Percentiles rank a stretch among this genome's conserved stretches.
Conservation (phyloP, 2,888 invertebrate genomes). For the Tuberolachnus salignus region DNA sequence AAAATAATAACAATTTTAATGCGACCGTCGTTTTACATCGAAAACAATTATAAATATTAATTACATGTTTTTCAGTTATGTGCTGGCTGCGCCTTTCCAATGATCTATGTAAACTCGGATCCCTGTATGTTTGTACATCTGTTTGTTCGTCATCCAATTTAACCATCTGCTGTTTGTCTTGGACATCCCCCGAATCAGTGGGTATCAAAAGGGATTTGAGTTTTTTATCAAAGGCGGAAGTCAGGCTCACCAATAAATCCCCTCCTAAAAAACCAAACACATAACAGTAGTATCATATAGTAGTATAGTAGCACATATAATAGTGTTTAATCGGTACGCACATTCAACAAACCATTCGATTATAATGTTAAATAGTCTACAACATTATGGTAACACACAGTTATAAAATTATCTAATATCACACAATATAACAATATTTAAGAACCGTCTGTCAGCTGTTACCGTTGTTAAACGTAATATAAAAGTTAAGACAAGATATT, state of each 20-base stretch:
- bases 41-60: background rate
- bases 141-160: conserved; percentile 39
- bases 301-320: background rate
- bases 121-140: conserved; percentile 58
- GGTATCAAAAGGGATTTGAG: conserved; percentile 76
- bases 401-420: conserved; percentile 11
- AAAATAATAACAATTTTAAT: background rate
- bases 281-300: conserved; percentile 60
- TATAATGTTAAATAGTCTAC: conserved; percentile 37
- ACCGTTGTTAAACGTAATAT: conserved; percentile 5
- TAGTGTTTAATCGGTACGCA: conserved; percentile 4
- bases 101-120: conserved; percentile 58
- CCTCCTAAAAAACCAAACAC: conserved; percentile 69
- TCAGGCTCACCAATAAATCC: conserved; percentile 82
- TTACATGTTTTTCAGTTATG: conserved; percentile 50
- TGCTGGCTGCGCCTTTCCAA: conserved; percentile 56
- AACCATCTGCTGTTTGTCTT: conserved; percentile 27
- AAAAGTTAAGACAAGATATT: background rate
- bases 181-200: conserved; percentile 60
- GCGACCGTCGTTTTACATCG: background rate
- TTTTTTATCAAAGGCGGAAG: conserved; percentile 84
- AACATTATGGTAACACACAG: conserved; percentile 45
- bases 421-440: background rate
- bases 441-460: background rate
- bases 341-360: conserved; percentile 12